phyloP scores from a whole-genome alignment of 2,113 vertebrate genomes.

The Zosterops lateralis region DNA sequence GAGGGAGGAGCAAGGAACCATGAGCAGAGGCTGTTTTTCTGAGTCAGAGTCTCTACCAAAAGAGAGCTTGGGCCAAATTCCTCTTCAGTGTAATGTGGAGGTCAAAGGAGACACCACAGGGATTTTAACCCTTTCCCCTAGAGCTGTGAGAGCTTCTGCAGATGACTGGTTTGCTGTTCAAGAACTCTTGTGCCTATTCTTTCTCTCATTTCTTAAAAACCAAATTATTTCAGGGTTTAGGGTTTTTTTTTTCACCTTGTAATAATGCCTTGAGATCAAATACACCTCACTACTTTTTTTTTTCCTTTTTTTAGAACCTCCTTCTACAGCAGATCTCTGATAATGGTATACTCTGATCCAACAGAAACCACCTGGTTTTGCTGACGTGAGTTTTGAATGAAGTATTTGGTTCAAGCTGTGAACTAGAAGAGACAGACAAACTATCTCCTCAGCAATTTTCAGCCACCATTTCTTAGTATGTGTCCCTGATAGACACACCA shows the following conservation, averaged over 20 bases:
- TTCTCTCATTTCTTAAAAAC: background rate
- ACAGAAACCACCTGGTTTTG: background rate
- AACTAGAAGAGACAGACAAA: background rate
- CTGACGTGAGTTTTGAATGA: background rate
- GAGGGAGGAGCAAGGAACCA: constrained; percentile 1
- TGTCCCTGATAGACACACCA: background rate
- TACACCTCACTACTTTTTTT: background rate
- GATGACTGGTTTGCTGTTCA: background rate
- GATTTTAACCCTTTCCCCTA: constrained; percentile 34
- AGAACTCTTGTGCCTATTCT: background rate
- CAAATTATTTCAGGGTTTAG: background rate
- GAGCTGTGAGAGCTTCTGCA: background rate
- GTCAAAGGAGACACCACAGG: constrained; percentile 1
- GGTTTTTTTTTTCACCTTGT: fast-evolving
- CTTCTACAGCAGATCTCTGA: background rate
- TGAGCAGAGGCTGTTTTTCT: background rate
- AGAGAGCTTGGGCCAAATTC: constrained; percentile 26
- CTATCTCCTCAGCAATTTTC: background rate
- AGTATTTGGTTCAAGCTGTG: background rate
- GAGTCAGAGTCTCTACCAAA: constrained; percentile 6
- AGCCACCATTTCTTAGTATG: background rate
- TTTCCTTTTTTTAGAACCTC: background rate
- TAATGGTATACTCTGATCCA: background rate
- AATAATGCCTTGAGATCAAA: background rate
- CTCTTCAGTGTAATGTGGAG: constrained; percentile 12